Conservation (phyloP, 2,113 vertebrate genomes). For the Pithys albifrons region DNA sequence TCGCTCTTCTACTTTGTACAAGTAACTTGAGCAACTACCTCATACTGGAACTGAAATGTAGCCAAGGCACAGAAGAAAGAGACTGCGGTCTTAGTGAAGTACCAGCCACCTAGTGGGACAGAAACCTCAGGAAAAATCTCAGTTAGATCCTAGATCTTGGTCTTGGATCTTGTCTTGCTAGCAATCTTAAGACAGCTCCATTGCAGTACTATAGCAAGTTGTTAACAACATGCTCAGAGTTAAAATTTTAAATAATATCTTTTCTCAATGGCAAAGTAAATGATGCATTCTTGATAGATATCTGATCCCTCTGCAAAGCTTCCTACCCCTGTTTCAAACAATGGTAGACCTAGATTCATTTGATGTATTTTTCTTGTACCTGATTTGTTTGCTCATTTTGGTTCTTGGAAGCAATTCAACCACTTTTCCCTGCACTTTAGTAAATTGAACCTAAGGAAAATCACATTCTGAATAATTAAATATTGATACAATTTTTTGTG, state of each 20-base stretch:
- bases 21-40: neutral
- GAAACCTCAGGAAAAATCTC: neutral
- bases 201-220: neutral
- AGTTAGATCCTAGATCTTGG: neutral
- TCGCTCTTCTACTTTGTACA: neutral
- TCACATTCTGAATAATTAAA: neutral
- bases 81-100: neutral
- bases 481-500: neutral
- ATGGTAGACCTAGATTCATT: neutral
- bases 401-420: neutral
- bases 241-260: neutral
- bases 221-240: neutral
- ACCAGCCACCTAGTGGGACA: neutral
- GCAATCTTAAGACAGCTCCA: neutral
- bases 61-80: neutral
- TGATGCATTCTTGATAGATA: neutral
- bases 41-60: neutral
- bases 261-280: neutral
- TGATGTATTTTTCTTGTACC: neutral
- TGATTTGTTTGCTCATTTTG: neutral
- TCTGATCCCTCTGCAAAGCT: neutral
- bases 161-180: neutral
- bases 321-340: neutral
- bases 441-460: neutral
- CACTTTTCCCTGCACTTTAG: neutral